Percentiles rank a stretch among this genome's conserved stretches.
Conservation (phyloP, 2,797 vertebrate species). For the Mycteria americana region DNA sequence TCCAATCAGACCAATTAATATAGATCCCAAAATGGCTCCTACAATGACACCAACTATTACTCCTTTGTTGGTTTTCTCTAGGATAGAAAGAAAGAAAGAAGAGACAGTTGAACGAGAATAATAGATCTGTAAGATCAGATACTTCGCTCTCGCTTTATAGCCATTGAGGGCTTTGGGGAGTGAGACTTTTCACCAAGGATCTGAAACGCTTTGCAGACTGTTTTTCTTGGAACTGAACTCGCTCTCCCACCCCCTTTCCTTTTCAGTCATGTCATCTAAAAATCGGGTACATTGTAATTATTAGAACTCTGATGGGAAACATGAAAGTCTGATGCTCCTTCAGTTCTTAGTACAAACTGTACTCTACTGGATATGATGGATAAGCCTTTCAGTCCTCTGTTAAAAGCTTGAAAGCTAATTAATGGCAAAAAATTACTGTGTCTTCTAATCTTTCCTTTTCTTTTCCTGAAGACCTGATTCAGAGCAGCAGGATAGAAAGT, state of each 20-base stretch:
- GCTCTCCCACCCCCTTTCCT: neutral
- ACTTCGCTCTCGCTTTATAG: neutral
- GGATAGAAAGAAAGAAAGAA: neutral
- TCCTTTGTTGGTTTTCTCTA: constrained; percentile 44
- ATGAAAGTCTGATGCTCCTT: neutral
- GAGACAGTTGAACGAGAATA: neutral
- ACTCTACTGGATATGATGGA: neutral
- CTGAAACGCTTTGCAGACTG: neutral
- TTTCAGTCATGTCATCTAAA: neutral
- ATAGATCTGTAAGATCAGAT: neutral
- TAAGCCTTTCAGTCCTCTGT: neutral
- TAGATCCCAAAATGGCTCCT: constrained; percentile 74
- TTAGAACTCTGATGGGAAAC: neutral
- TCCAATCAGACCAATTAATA: constrained; percentile 75
- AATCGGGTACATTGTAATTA: neutral
- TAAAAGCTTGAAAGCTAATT: constrained; percentile 26
- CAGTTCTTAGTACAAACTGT: constrained; percentile 10
- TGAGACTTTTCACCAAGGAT: neutral
- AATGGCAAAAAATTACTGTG: neutral
- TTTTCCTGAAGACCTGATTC: neutral
- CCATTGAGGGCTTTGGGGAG: neutral
- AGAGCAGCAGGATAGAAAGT: neutral
- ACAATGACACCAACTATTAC: constrained; percentile 74
- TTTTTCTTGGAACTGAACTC: neutral
- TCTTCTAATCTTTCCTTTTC: constrained; percentile 5